A percentile compares a stretch with the other conserved stretches of the same genome.
Conservation (phyloP, 2,888 invertebrate species). For the Ectropis crepuscularia region DNA sequence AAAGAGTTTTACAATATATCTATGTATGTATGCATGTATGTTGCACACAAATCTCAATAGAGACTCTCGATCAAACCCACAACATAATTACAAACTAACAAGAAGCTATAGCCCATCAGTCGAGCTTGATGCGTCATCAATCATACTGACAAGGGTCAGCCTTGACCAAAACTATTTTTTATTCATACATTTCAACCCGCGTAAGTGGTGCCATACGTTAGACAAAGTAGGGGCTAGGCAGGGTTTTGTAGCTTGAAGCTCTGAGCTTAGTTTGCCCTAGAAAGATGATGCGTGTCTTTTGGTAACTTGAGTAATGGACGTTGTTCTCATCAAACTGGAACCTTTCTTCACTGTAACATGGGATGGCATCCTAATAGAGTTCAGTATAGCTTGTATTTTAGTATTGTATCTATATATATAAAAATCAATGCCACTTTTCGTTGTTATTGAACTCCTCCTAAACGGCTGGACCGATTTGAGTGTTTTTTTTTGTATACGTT, state of each 20-base stretch:
- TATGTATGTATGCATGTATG: too few relatives aligned
- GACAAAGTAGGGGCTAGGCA: conserved; percentile 36
- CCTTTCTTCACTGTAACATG: too few relatives aligned
- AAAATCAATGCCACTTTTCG: too few relatives aligned
- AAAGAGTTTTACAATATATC: too few relatives aligned
- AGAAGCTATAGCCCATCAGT: conserved; percentile 35
- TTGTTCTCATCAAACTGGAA: neutral
- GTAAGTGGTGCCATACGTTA: conserved; percentile 45
- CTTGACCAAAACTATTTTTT: conserved; percentile 43
- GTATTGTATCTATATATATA: too few relatives aligned
- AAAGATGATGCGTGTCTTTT: conserved; percentile 8
- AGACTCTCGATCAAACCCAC: conserved; percentile 1
- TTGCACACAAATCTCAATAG: neutral
- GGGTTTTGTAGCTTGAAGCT: conserved; percentile 19
- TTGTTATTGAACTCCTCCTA: too few relatives aligned
- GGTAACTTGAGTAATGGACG: conserved; percentile 6
- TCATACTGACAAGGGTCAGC: conserved; percentile 42
- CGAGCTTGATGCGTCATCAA: conserved; percentile 36
- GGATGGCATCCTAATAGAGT: too few relatives aligned
- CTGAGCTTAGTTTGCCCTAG: conserved; percentile 10
- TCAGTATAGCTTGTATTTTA: too few relatives aligned
- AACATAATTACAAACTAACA: conserved; percentile 36
- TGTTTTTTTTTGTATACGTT: too few relatives aligned
- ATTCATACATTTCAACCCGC: conserved; percentile 46
- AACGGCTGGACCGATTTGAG: too few relatives aligned